These are phyloP conservation scores for Cettia cetti DNA, from an alignment of 2,113 vertebrate genomes.

Conservation along the genomic window DNA sequence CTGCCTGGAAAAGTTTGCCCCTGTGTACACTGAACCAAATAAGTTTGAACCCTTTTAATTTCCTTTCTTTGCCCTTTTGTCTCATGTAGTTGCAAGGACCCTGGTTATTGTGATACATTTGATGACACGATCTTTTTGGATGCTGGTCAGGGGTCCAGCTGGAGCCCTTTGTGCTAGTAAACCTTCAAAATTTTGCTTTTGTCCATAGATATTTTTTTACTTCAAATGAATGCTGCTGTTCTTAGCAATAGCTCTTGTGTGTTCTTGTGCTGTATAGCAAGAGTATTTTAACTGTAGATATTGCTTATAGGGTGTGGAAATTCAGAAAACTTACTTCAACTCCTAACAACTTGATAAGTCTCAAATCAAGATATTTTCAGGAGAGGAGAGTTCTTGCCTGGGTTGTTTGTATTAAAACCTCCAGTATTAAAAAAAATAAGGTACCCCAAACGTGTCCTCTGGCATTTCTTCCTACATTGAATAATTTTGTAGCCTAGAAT, in stretches of 20 bases:
- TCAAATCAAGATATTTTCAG: not conserved
- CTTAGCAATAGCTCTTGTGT: not conserved
- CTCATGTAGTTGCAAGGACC: not conserved
- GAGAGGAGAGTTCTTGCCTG: not conserved
- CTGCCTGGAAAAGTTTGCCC: not conserved
- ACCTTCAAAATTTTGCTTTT: not conserved
- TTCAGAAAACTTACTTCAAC: not conserved
- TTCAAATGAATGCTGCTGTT: not conserved
- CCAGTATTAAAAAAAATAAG: not conserved
- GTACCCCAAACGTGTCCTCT: not conserved
- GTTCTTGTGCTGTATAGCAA: not conserved
- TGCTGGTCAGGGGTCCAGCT: not conserved
- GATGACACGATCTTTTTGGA: not conserved
- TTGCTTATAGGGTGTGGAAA: not conserved
- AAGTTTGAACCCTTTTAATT: not conserved
- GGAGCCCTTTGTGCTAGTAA: not conserved
- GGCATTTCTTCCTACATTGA: not conserved
- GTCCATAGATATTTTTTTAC: not conserved
- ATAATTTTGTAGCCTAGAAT: not conserved
- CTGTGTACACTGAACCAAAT: not conserved
- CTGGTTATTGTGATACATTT: accelerated
- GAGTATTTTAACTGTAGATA: not conserved
- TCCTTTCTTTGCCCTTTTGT: not conserved
- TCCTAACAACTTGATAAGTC: not conserved
- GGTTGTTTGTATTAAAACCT: not conserved